Evolutionary conservation across 2,113 vertebrate species (phyloP).

Genomic region (Aegotheles bennettii): DNA sequence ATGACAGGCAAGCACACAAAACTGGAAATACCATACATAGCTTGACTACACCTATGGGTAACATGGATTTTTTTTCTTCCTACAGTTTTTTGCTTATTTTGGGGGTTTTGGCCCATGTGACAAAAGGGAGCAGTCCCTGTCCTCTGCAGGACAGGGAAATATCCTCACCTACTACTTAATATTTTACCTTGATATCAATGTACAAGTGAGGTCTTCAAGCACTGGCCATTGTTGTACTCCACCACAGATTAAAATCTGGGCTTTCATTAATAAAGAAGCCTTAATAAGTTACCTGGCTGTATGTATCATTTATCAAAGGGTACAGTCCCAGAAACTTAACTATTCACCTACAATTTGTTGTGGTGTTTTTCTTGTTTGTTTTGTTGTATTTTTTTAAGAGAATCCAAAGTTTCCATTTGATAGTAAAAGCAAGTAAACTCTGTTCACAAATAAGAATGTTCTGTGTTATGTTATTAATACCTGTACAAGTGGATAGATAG

Average conservation of each 20-base stretch:
- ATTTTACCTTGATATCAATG: background rate
- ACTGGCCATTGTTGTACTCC: background rate
- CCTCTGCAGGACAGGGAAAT: background rate
- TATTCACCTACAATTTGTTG: background rate
- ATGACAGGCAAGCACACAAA: background rate
- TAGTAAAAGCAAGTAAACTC: background rate
- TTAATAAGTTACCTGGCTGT: background rate
- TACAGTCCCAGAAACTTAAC: background rate
- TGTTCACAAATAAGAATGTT: background rate
- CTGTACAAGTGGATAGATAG: background rate
- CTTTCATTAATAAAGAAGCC: background rate
- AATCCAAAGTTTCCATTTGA: background rate
- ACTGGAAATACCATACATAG: background rate
- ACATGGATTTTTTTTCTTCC: background rate
- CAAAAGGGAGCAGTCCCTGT: background rate
- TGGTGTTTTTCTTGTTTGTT: too few relatives aligned
- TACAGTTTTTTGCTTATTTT: background rate
- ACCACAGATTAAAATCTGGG: background rate
- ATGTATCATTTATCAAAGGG: background rate
- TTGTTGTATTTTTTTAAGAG: background rate
- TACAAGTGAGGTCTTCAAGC: background rate
- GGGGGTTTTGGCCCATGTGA: fast-evolving
- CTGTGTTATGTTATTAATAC: background rate
- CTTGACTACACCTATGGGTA: background rate
- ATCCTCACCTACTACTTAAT: background rate